Percentiles rank a stretch among this genome's conserved stretches.
phyloP scores from a whole-genome alignment of 1,140 invertebrate species.

The Platorchestia sp. region DNA sequence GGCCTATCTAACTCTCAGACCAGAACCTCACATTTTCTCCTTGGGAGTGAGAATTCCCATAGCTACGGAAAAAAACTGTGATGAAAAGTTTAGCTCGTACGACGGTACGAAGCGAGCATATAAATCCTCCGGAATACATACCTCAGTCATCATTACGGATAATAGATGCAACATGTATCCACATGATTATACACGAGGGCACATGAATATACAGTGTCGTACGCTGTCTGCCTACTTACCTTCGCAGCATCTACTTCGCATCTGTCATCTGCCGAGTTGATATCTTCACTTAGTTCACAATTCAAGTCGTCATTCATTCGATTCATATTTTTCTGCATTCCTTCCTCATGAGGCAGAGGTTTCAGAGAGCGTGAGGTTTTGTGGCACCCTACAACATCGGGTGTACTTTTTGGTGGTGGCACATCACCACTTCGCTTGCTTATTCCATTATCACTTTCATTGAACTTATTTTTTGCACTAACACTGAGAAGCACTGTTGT shows the following conservation, averaged over 20 bases:
- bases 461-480: not conserved
- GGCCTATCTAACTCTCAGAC: too few species aligned
- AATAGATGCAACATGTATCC: too few species aligned
- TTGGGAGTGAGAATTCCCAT: too few species aligned
- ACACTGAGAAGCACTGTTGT: not conserved
- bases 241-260: not conserved
- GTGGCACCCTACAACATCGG: conserved; percentile 28
- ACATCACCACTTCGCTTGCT: not conserved
- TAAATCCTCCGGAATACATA: too few species aligned
- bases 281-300: not conserved
- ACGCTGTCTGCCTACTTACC: not conserved
- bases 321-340: not conserved
- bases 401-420: not conserved
- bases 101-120: too few species aligned
- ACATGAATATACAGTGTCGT: not conserved
- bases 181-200: too few species aligned
- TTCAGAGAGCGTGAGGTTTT: not conserved
- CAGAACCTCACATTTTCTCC: too few species aligned
- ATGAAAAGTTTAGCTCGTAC: too few species aligned
- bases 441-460: not conserved
- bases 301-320: not conserved
- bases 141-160: too few species aligned
- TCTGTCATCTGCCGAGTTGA: not conserved
- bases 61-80: too few species aligned
- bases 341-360: not conserved